These are phyloP conservation scores for Heteractis magnifica DNA, from an alignment of 92 coral and sea anemone genomes.

Conservation along the genomic window DNA sequence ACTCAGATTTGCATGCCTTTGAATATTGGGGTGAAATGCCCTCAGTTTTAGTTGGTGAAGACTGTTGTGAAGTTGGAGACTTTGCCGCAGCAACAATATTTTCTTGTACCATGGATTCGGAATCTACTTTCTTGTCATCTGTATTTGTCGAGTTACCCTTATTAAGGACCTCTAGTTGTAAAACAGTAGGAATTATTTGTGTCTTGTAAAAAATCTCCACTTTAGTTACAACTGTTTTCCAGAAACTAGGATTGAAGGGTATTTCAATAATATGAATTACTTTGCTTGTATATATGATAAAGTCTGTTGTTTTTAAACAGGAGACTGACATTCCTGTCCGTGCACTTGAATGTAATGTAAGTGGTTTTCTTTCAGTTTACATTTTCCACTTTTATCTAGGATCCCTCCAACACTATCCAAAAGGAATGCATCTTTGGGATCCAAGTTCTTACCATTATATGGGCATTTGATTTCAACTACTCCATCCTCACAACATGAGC, in stretches of 20 bases:
- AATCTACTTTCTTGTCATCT: not conserved
- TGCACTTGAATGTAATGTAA: too few species aligned
- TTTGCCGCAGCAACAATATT: slow-evolving; percentile 3
- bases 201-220: not conserved
- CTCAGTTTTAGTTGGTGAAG: not conserved
- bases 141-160: not conserved
- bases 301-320: too few species aligned
- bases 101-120: not conserved
- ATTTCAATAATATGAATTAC: too few species aligned
- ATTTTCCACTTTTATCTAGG: too few species aligned
- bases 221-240: not conserved
- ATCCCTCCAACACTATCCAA: too few species aligned
- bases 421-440: too few species aligned
- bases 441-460: not conserved
- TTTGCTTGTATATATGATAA: too few species aligned
- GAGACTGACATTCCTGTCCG: too few species aligned
- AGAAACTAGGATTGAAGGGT: too few species aligned
- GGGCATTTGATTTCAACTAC: slow-evolving; percentile 40
- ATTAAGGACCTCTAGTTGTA: not conserved
- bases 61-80: not conserved
- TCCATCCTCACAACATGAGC: slow-evolving; percentile 24
- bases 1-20: not conserved
- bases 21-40: not conserved
- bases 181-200: too few species aligned
- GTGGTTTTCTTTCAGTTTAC: too few species aligned